Evolutionary conservation across 2,113 vertebrate species (phyloP), one percentile per base, ranked within the genome.

Genomic region (Spea multiplicata): DNA sequence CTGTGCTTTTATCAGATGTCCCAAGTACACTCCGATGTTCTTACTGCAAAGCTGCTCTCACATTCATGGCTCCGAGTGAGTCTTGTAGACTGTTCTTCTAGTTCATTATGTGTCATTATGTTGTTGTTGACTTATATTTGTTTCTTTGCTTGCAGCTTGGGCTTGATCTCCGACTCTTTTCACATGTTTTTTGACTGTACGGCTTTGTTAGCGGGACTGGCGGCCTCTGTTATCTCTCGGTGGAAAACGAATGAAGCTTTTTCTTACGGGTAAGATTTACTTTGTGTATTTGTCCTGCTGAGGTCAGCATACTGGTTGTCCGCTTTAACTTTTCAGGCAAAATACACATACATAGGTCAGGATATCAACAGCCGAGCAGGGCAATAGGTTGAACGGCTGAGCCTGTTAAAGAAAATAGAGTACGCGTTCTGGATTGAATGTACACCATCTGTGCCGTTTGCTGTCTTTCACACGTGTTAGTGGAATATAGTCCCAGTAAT

Each of bases 151-250:
- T 91, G 47, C 91, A 99, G 96, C 90, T 89, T 99, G 91, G 97
- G 97, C 82, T 87, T 99, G 87, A 99, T 99, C 91, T 98, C 97
- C 47, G 97, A 99, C 89, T 99, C 97, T 72, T 99, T 99, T 87
- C 97, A 99, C 90, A 99, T 99, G 97, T 99, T 99, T 93, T 99
- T 99, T 66, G 97, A 99, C 90, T 98, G 97, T 88, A 99, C 97
- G 49, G 97, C 97, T 50, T 94, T 99, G 53, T 86, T 99, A 88
- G 97, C 97, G 62, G 97, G 97, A 80, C 91, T 99, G 71, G 97
- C 97, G 81, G 97, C 97, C 12, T 99, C 97, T 3, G 97, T 99
- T 81, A 98, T 99, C 86, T 98, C 97, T 70, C 94, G 95, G 78
- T 99, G 97, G 97, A 94, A 96, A 81, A 95, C 95, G 76, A 99